Evolutionary conservation across 2,888 invertebrate species (phyloP), one percentile per base, ranked within the genome.

Genomic region (Melinopterus prodromus): DNA sequence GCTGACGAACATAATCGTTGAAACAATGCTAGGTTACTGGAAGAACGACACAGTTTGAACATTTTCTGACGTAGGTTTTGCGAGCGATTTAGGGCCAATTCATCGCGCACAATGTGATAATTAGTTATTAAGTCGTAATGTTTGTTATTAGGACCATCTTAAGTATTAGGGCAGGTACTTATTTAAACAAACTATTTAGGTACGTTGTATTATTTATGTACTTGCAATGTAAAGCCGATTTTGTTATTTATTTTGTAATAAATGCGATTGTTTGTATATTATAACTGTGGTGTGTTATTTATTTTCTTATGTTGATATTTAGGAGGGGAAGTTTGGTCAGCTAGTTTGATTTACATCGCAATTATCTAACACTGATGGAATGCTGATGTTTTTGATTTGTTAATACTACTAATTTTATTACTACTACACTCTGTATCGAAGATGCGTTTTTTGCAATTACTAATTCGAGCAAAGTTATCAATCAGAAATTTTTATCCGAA

Each of bases 131-230:
- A 53, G 53, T 53, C 53, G 53, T 53, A 9, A 3, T 7, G 12
- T 53, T 53, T 53, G 12, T 53, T 53, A 53, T 12, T 53, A 12
- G 53, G 12, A 53, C 53, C 53, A 53, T 53, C 53, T 53, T 53
- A 53, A 53, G 53, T 53, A 53, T 53, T 53, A 53, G 53, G 53
- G 53, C 53, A 53, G 53, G 53, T 53, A 53, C 53, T 53, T 53
- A 53, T 26, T 26, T 26, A 26, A 26, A 26, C 1, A 26, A 26
- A 26, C 26, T 26, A 26, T 26, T 1, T 26, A 26, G 9, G 53
- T 53, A 53, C 53, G 53, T 7, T 53, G 53, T 4, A 53, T 53
- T 1, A 12, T 53, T 53, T 53, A 53, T 53, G 53, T 53, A 53
- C 53, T 6, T 53, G 53, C 12, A 53, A 53, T 53, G 53, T 53